A percentile compares a stretch with the other conserved stretches of the same genome.
Conservation (phyloP, 2,797 vertebrate genomes). For the Calcarius lapponicus region DNA sequence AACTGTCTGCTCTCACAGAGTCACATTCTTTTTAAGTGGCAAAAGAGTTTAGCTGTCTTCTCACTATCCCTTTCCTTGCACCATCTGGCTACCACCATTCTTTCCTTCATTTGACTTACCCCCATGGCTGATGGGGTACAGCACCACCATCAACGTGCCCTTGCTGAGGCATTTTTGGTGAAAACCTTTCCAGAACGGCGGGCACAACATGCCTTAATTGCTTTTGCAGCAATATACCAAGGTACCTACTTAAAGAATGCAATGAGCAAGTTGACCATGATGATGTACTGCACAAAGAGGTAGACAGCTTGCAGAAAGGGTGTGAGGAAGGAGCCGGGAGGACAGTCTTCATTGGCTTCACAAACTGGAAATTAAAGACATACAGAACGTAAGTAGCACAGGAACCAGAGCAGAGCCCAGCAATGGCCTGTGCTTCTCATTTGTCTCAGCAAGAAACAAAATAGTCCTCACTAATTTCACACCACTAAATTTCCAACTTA, state of each 20-base stretch:
- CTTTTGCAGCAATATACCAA: neutral
- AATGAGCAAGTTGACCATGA: constrained; percentile 98
- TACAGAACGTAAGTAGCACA: neutral
- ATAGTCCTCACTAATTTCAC: neutral
- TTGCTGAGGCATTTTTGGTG: neutral
- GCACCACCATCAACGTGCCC: neutral
- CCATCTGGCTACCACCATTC: neutral
- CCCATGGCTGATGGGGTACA: neutral
- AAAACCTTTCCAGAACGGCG: neutral
- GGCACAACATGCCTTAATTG: neutral
- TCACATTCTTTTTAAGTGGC: neutral
- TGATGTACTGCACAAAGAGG: constrained; percentile 97
- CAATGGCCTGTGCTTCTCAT: neutral
- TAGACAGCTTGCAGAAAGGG: constrained; percentile 95
- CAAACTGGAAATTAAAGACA: constrained; percentile 81
- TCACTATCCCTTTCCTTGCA: neutral
- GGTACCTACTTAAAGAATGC: constrained; percentile 94
- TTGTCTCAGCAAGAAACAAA: neutral
- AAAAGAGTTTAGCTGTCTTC: neutral
- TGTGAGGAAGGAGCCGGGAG: constrained; percentile 89
- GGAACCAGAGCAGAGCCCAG: neutral
- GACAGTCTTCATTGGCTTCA: constrained; percentile 75
- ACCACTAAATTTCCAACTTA: neutral
- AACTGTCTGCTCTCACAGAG: neutral
- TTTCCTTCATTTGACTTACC: neutral